Evolutionary conservation across 2,888 invertebrate genomes (phyloP).

Genomic region (Cantharis lateralis): DNA sequence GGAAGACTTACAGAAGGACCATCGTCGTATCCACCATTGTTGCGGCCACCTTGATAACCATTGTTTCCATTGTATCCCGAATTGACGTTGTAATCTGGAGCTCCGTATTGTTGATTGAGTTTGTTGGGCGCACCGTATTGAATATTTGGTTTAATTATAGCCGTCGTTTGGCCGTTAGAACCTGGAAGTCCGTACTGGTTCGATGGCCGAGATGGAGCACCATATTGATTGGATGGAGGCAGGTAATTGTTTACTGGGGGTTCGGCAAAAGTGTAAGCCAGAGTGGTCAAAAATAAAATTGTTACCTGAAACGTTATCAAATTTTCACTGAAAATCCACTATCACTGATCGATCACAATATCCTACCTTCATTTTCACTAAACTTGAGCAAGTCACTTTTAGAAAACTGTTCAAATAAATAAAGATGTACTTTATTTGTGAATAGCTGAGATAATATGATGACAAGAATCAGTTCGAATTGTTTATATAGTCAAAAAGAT

Average conservation of each 20-base stretch:
- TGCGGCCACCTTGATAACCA: slow-evolving; percentile 23
- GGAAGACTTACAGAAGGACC: slow-evolving; percentile 46
- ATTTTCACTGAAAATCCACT: slow-evolving; percentile 1
- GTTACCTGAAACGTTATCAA: slow-evolving; percentile 36
- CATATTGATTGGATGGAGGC: slow-evolving; percentile 46
- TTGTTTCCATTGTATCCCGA: slow-evolving; percentile 33
- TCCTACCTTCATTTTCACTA: slow-evolving; percentile 38
- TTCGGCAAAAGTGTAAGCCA: slow-evolving; percentile 48
- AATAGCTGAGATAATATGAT: slow-evolving; percentile 13
- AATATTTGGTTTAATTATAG: slow-evolving; percentile 43
- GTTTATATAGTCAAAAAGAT: slow-evolving; percentile 48
- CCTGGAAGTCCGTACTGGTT: slow-evolving; percentile 30
- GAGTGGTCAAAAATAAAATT: slow-evolving; percentile 39
- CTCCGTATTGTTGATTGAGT: slow-evolving; percentile 32
- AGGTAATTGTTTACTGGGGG: slow-evolving; percentile 52
- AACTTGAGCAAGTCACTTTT: slow-evolving; percentile 4
- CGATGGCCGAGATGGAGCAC: slow-evolving; percentile 38
- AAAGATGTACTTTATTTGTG: not conserved
- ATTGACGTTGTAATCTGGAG: slow-evolving; percentile 21
- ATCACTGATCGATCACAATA: not conserved
- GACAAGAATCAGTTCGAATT: slow-evolving; percentile 36
- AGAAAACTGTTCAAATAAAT: not conserved
- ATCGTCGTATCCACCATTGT: slow-evolving; percentile 44
- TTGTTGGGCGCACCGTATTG: slow-evolving; percentile 40
- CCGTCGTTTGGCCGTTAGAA: slow-evolving; percentile 32